Evolutionary conservation across 2,888 invertebrate species (phyloP).

Genomic region (Mechanitis mazaeus): DNA sequence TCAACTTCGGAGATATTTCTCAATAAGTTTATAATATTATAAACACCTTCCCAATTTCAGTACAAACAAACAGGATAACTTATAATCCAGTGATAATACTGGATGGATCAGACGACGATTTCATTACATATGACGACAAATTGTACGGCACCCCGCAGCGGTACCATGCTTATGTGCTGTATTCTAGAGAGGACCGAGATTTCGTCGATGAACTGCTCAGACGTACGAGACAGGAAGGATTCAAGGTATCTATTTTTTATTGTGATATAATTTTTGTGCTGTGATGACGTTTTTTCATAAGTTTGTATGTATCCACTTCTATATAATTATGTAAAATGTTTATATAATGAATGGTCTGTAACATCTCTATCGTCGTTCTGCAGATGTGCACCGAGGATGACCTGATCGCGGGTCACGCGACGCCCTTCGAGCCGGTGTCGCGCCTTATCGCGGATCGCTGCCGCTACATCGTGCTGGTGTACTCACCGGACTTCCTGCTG

Average conservation of each 20-base stretch:
- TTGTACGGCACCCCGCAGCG: constrained; percentile 68
- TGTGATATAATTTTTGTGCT: too few species aligned
- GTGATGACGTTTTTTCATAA: too few species aligned
- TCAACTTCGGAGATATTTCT: not conserved
- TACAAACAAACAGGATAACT: constrained; percentile 1
- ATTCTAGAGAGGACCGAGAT: constrained; percentile 82
- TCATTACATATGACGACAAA: constrained; percentile 75
- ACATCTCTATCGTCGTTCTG: constrained; percentile 22
- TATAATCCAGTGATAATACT: constrained; percentile 8
- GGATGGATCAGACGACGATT: constrained; percentile 35
- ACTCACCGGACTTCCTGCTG: constrained; percentile 85
- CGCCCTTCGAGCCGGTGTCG: constrained; percentile 84
- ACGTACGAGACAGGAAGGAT: constrained; percentile 78
- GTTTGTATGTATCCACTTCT: not conserved
- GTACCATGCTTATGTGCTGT: constrained; percentile 88
- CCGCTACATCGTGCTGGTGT: constrained; percentile 84
- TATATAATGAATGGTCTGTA: not conserved
- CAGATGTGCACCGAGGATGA: constrained; percentile 87
- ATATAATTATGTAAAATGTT: not conserved
- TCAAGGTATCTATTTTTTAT: constrained; percentile 70
- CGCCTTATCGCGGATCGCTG: constrained; percentile 86
- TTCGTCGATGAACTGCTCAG: constrained; percentile 81
- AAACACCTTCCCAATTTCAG: not conserved
- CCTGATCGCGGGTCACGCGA: constrained; percentile 81
- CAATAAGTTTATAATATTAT: too few species aligned